Base-by-base conservation (phyloP, 1,140 invertebrate genomes). In the Tribolium castaneum region DNA sequence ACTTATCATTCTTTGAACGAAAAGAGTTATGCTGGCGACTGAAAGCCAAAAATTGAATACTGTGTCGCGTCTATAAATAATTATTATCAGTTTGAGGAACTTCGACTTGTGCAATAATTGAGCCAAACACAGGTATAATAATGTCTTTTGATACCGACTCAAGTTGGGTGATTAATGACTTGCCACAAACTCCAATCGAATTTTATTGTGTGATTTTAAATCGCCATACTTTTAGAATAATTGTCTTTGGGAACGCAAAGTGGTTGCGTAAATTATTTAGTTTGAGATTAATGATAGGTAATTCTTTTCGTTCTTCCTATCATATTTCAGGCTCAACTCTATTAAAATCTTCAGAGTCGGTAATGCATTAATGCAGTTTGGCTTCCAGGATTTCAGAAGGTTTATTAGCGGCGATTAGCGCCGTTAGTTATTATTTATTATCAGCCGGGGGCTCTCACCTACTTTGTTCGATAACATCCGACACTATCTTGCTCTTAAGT, bases 371-470 rank as follows among this genome's bases (percentile, higher is more conserved):
- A 72, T 77, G 76, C 66, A 72, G 76, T 56, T 35, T 34, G 50
- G 51, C 66, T 39, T 52, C 30, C 39, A 72, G 73, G 16, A 19
- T 19, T 19, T 19, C 16, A 19, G 16, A 19, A 19, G 16, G 70
- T 79, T 79, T 79, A 79, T 79, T 79, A 77, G 75, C 66, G 30
- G 13, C 78, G 78, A 79, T 79, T 79, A 79, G 66, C 70, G 49
- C 75, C 78, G 77, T 79, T 79, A 79, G 70, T 70, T 62, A 79
- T 79, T 79, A 79, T 79, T 79, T 79, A 79, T 79, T 72, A 74
- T 79, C 66, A 71, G 78, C 78, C 78, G 30, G 52, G 74, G 75
- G 77, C 70, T 72, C 78, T 77, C 78, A 73, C 70, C 78, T 73
- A 59, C 62, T 50, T 51, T 52, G 62, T 71, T 79, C 74, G 66